Base-by-base conservation (phyloP, 2,113 vertebrate genomes). In the Sapajus apella region DNA sequence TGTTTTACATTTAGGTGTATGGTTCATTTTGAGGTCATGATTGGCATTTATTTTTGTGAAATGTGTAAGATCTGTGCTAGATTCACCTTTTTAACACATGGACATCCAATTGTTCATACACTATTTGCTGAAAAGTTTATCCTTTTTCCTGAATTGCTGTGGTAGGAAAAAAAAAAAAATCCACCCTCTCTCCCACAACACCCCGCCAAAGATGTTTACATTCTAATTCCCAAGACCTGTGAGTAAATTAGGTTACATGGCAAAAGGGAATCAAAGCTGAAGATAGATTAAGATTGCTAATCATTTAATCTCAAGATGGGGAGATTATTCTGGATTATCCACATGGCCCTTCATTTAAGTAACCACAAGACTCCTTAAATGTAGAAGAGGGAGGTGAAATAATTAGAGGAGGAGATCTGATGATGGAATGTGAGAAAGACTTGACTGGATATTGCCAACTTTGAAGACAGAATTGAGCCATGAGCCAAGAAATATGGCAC, bases 1-100 rank as follows among this genome's bases (percentile, higher is more conserved):
- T 21, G 5, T 75, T 94, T 87, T 87, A 56, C 40, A 37, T 64
- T 91, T 94, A 95, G 8, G 2, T 64, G 17, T 85, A 68, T 81
- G 12, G 75, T 37, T 27, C 55, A 85, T 23, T 76, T 61, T 64
- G 61, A 32, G 27, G 27, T 30, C 12, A 64, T 64, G 61, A 64
- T 32, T 13, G 32, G 2, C 9, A 9, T 79, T 83, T 82, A 50
- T 77, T 90, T 50, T 55, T 96, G 35, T 66, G 37, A 83, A 91
- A 52, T 5, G 1, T 83, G 2, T 89, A 82, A 94, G 73, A 81
- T 90, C 43, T 96, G 13, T 91, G n/a, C 43, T 83, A 56, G 32
- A 55, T 47, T 93, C 9, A 77, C 30, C 30, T 82, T 95, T 47
- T 94, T 89, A 45, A 30, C 47, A 47, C 25, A 75, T 37, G n/a